Percentiles rank a stretch among this genome's conserved stretches.
These are phyloP conservation scores for Halotydeus destructor DNA, from an alignment of 1,140 invertebrate genomes.

Conservation along the genomic window DNA sequence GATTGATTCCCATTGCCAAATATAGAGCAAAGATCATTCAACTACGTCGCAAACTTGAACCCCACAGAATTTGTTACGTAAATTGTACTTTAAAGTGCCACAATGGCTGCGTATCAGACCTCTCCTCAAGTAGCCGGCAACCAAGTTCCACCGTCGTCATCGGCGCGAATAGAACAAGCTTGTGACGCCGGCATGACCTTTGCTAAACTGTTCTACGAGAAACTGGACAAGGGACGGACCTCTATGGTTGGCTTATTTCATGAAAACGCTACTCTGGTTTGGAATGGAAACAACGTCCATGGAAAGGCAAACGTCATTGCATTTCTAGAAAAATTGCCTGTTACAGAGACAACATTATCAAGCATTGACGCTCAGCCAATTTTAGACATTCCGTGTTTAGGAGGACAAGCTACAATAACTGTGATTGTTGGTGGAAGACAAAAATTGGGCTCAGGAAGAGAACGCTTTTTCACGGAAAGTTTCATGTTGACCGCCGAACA, in stretches of 20 bases:
- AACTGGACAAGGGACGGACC: conserved; percentile 15
- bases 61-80: no score
- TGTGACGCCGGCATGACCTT: conserved; percentile 16
- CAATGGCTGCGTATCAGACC: no score
- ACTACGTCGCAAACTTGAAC: no score
- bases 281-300: conserved; percentile 24
- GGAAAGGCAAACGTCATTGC: conserved; percentile 21
- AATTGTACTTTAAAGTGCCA: no score
- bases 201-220: conserved; percentile 17
- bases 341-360: conserved; percentile 21
- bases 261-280: conserved; percentile 22
- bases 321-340: conserved; percentile 23
- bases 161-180: conserved; percentile 11
- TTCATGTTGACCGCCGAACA: conserved; percentile 15
- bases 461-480: conserved; percentile 13
- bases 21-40: no score
- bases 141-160: not conserved
- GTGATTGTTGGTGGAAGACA: conserved; percentile 15
- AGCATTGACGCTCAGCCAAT: conserved; percentile 24
- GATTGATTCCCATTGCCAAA: no score
- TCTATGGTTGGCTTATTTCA: conserved; percentile 19
- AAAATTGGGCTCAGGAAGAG: conserved; percentile 9
- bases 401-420: conserved; percentile 15
- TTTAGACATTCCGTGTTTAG: conserved; percentile 10
- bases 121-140: no score